Base-by-base conservation (phyloP, 2,888 invertebrate genomes). In the Philaethria dido region DNA sequence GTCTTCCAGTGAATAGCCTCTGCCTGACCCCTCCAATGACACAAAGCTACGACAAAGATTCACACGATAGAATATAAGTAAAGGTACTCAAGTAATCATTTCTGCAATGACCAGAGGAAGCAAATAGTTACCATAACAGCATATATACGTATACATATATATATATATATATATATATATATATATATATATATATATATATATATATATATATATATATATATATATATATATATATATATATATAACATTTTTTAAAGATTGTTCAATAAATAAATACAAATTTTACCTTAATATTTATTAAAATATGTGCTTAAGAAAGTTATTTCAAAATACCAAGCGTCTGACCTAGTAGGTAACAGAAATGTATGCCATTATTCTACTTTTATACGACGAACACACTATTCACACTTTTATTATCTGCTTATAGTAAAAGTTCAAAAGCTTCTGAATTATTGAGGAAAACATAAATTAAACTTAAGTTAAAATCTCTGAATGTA, bases 351-450 rank as follows among this genome's bases (percentile, higher is more conserved):
- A 22, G n/a, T 16, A n/a, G 5, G 22, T 11, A 55, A 57, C 29
- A 59, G 62, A 47, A 64, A 80, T 81, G 80, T 85, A 70, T 83
- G 87, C 74, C 85, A 74, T 22, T 72, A 85, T 74, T 78, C 85
- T 71, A 76, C 73, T 76, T 78, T 66, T 62, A 69, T 70, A 72
- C 73, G 84, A 87, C 85, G 87, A 81, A 78, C 80, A 79, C 82
- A 85, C 86, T 83, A 81, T 85, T 83, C 76, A 74, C 79, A 80
- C 16, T n/a, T 9, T 59, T 47, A 60, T 33, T 29, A 3, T 13
- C 45, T 47, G 9, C 29, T 29, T 45, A 9, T 18, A 29, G 13
- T 42, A 42, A 42, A 57, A n/a, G 4, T 13, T 22, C 22, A 47
- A 39, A 39, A 39, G 39, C 39, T 39, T 2, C 2, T 11, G 13